Evolutionary conservation across 2,888 invertebrate species (phyloP), one percentile per base, ranked within the genome.

Genomic region (Dioctria rufipes): DNA sequence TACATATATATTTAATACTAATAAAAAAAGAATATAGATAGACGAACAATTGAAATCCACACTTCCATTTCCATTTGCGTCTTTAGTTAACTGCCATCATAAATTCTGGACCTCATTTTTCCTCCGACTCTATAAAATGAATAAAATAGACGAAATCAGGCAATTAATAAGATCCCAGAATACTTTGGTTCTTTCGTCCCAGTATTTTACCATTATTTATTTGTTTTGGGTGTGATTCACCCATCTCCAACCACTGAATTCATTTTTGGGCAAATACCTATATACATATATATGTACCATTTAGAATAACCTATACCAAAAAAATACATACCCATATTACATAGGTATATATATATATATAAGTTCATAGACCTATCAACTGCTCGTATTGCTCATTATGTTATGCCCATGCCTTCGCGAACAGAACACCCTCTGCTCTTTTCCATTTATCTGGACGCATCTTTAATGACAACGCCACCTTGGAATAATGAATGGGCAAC

Each of bases 41-140:
- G 25, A 25, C 25, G 25, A 25, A 25, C 25, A 25, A 25, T 25
- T 39, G 39, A 61, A 11, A 25, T 61, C 61, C 4, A 13, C 39
- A 39, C 11, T 61, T 11, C 58, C 61, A 61, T 25, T 25, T 61
- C 39, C 61, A 61, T 61, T 61, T 39, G 61, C 39, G 61, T 61
- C 54, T 54, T 54, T 39, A 61, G 61, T 61, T 61, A 61, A 61
- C 61, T 61, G 61, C 37, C 39, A 61, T 61, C 61, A 61, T 61
- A 61, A 61, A 61, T 66, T 46, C 42, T 66, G 66, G 42, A 66
- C 46, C 43, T 42, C 66, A 25, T 46, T 25, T 66, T 66, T 66
- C 66, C 66, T 66, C 43, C 46, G 43, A 66, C n/a, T 66, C 66
- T 43, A 46, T 37, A 43, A 66, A 43, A 39, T 61, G 66, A 66